Evolutionary conservation across 2,888 invertebrate genomes (phyloP), one percentile per base, ranked within the genome.

Genomic region (Xanthorhoe spadicearia): DNA sequence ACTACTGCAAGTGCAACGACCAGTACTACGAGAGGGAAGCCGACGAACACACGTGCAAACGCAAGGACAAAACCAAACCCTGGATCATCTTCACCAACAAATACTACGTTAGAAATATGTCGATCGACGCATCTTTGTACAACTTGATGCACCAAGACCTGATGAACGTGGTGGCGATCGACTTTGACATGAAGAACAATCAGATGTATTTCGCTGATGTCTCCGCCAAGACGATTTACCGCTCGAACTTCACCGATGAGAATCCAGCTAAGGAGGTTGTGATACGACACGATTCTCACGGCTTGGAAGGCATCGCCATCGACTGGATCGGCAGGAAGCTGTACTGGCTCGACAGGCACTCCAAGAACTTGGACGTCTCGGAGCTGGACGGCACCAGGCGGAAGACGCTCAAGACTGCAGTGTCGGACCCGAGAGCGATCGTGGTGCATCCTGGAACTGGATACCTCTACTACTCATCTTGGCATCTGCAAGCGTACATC

Each of bases 241-340:
- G 97, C 77, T 96, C 95, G 0, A 94, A 95, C 73, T 95, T 94
- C 75, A 79, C 88, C 0, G 94, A 94, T 66, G 93, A 94, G 6
- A 93, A 86, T 56, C 95, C 95, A 0, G 94, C 95, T 0, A 96
- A 96, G 74, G 97, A 98, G 87, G 95, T 97, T 0, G 96, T 99
- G 0, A 96, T 99, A 52, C 94, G 97, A 52, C 98, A 99, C 81
- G 98, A 99, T 82, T 98, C 98, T 0, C 97, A 98, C 78, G 99
- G 99, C 0, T 94, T 99, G n/a, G 99, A 99, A 93, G 99, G 99
- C 9, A 96, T 99, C 54, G 97, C 99, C 0, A 94, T 99, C 8
- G 99, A 99, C 87, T 99, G 99, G 99, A 95, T 99, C 49, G 98
- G 96, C 0, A 94, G 98, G 49, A 99, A 99, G 86, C 92, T 99